These are phyloP conservation scores for Matsumurasca onukii DNA, from an alignment of 1,140 invertebrate genomes.

Conservation along the genomic window DNA sequence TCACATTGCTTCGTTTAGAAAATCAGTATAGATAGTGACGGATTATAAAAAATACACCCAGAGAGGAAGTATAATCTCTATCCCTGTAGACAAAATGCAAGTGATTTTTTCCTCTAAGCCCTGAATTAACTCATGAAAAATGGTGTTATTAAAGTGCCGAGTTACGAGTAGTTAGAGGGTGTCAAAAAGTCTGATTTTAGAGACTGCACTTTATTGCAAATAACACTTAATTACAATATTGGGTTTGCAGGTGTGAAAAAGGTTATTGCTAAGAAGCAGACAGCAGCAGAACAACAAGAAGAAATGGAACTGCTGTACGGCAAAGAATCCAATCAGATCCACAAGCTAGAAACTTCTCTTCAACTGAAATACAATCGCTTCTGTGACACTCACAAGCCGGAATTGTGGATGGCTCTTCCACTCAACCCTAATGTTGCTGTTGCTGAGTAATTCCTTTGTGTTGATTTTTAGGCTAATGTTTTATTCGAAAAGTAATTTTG, in stretches of 20 bases:
- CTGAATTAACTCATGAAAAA: not conserved
- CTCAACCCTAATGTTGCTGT: not conserved
- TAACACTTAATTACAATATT: not conserved
- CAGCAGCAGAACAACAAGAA: not conserved
- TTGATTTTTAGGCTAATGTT: not conserved
- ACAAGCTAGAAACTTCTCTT: slow-evolving; percentile 10
- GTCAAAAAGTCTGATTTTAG: not conserved
- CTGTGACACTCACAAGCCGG: slow-evolving; percentile 7
- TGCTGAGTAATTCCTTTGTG: not conserved
- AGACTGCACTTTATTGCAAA: not conserved
- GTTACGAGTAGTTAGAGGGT: not conserved
- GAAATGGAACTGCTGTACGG: slow-evolving; percentile 8
- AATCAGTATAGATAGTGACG: too few relatives aligned
- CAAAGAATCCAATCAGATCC: slow-evolving; percentile 1
- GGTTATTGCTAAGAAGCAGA: not conserved
- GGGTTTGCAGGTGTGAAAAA: not conserved
- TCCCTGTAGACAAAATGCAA: not conserved
- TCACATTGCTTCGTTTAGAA: too few relatives aligned
- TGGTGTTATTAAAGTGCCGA: not conserved
- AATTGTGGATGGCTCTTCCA: not conserved
- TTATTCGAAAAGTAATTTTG: not conserved
- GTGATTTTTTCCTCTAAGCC: not conserved
- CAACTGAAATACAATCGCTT: slow-evolving; percentile 6
- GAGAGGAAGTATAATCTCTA: not conserved
- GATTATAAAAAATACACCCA: too few relatives aligned